Conservation (phyloP, 1,140 invertebrate species). For the Microplitis mediator region DNA sequence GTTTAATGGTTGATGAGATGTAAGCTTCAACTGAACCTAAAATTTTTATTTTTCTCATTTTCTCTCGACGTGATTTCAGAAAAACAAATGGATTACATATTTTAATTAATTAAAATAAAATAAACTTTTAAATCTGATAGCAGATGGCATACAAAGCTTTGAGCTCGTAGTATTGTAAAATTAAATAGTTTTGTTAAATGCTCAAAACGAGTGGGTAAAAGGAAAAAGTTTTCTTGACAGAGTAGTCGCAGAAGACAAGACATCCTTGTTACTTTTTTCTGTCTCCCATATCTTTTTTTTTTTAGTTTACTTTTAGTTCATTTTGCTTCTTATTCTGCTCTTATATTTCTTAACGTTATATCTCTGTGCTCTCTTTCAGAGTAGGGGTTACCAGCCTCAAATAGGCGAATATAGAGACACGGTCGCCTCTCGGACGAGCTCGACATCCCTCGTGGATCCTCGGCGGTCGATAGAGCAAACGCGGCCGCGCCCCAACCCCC, state of each 20-base stretch:
- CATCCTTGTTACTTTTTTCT: background rate
- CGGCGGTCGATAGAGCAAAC: constrained; percentile 65
- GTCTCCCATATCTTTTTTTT: background rate
- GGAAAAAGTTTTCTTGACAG: constrained; percentile 8
- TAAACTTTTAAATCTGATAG: too few relatives aligned
- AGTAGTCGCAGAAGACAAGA: background rate
- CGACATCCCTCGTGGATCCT: constrained; percentile 56
- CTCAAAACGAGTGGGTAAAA: background rate
- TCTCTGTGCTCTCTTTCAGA: constrained; percentile 34
- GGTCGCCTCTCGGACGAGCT: constrained; percentile 43
- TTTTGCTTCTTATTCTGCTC: too few relatives aligned
- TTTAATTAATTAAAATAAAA: too few relatives aligned
- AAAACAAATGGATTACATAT: background rate
- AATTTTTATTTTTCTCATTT: background rate
- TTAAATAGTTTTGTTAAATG: constrained; percentile 18
- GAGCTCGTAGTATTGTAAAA: background rate
- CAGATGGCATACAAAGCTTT: background rate
- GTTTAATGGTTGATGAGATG: constrained; percentile 24
- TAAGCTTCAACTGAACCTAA: background rate
- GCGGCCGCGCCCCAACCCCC: constrained; percentile 63
- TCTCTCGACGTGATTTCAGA: background rate
- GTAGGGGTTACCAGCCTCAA: constrained; percentile 20
- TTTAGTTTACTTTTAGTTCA: background rate
- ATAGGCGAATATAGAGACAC: constrained; percentile 12
- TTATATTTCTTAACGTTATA: constrained; percentile 12